phyloP scores from a whole-genome alignment of 2,888 invertebrate genomes.

The Tineola bisselliella region DNA sequence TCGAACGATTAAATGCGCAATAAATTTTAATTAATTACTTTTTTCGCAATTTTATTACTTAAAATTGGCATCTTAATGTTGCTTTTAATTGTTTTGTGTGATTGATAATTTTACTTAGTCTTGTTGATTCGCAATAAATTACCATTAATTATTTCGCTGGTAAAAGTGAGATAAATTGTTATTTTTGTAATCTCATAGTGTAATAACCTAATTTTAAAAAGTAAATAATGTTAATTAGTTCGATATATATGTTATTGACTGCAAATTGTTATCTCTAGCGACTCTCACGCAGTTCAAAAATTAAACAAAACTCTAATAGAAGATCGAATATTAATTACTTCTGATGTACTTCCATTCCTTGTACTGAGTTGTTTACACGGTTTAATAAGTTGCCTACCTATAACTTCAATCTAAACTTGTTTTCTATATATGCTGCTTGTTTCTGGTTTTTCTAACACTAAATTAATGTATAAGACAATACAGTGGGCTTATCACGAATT shows the following conservation, averaged over 20 bases:
- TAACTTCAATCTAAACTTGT: too few species aligned
- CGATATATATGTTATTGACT: background rate
- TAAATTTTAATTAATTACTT: conserved; percentile 1
- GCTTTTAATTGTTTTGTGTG: background rate
- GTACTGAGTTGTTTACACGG: too few species aligned
- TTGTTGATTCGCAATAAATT: conserved; percentile 32
- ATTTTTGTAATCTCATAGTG: background rate
- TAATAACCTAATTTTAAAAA: background rate
- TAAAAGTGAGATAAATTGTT: background rate
- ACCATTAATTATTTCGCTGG: conserved; percentile 31
- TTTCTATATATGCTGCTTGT: too few species aligned
- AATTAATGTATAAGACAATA: too few species aligned
- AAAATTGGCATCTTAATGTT: background rate
- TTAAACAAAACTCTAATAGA: too few species aligned
- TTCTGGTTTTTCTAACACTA: too few species aligned
- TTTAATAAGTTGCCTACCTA: too few species aligned
- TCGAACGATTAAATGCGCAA: background rate
- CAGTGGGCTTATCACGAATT: too few species aligned
- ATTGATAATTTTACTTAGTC: conserved; percentile 5
- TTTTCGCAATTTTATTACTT: background rate
- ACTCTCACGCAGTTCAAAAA: too few species aligned
- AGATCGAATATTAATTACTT: too few species aligned
- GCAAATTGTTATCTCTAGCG: too few species aligned
- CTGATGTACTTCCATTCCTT: too few species aligned
- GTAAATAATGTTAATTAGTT: background rate